Base-by-base conservation (phyloP, 1,140 invertebrate species). In the Palaemon carinicauda region DNA sequence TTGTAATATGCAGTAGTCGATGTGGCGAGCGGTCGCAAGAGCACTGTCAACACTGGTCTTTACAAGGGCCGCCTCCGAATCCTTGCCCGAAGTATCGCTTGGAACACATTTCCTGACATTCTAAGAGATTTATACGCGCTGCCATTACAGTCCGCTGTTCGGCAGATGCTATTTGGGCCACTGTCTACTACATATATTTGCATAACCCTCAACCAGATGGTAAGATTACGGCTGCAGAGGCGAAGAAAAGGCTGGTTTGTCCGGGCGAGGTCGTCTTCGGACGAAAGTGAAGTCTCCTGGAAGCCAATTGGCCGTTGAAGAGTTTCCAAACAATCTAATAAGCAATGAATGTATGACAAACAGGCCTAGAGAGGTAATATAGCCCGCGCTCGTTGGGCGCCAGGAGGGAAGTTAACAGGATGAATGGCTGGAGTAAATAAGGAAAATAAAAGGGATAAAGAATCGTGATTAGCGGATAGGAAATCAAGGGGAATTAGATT, bases 1-100 rank as follows among this genome's bases (percentile, higher is more conserved):
- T 86, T 86, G 83, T 86, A 86, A 86, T 86, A 86, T 86, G 83
- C 83, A 86, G 83, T 86, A 86, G 83, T 86, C 83, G 83, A 86
- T 86, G 83, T 80, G 83, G 83, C 83, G 83, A 80, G 83, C 83
- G 83, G 83, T 86, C 77, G 65, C 77, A 41, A 86, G 83, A 86
- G 83, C 83, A 86, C 54, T 86, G 83, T 86, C 77, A 86, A 86
- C 83, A 86, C 83, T 80, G 83, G 65, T 80, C 83, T 80, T 80
- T 80, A 86, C 83, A 86, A 86, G 83, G 83, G 83, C 19, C 83
- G 65, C 60, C 56, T 79, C 77, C 77, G 53, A 17, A 41, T 73
- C 65, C 78, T 19, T 78, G 19, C 74, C 4, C 74, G 3, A 5
- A 17, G 52, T 52, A 10, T 65, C 41, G 75, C 54, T 56, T 85